Evolutionary conservation across 2,888 invertebrate genomes (phyloP).

Genomic region (Dusona sp.): DNA sequence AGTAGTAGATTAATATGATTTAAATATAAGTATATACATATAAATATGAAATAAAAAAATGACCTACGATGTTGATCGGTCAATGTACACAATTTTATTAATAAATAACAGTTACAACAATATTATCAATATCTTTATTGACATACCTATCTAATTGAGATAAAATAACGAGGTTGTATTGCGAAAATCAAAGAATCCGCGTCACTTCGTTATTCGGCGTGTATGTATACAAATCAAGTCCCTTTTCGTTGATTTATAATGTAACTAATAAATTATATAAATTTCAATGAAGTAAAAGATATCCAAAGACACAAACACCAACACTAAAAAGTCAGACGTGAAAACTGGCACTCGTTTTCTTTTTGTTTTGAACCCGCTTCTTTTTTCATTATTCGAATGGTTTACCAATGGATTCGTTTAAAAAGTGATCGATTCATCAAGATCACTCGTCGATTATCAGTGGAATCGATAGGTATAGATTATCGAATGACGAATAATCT

Average conservation of each 20-base stretch:
- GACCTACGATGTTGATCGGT: constrained; percentile 48
- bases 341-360: constrained; percentile 4
- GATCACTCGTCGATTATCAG: not conserved
- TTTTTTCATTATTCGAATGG: not conserved
- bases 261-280: not conserved
- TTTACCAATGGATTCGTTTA: not conserved
- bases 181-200: not conserved
- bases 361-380: not conserved
- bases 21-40: not conserved
- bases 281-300: constrained; percentile 14
- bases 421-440: constrained; percentile 10
- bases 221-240: not conserved
- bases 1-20: not conserved
- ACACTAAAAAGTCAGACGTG: constrained; percentile 11
- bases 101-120: constrained; percentile 66
- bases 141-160: constrained; percentile 24
- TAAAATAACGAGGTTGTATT: not conserved
- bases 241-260: not conserved
- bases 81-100: constrained; percentile 68
- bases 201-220: not conserved
- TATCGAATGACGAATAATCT: not conserved
- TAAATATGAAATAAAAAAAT: constrained; percentile 32
- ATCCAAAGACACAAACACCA: constrained; percentile 36
- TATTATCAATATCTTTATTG: constrained; percentile 32
- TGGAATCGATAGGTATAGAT: not conserved